Conservation (phyloP, 2,113 vertebrate genomes). For the Odontophorus gujanensis region DNA sequence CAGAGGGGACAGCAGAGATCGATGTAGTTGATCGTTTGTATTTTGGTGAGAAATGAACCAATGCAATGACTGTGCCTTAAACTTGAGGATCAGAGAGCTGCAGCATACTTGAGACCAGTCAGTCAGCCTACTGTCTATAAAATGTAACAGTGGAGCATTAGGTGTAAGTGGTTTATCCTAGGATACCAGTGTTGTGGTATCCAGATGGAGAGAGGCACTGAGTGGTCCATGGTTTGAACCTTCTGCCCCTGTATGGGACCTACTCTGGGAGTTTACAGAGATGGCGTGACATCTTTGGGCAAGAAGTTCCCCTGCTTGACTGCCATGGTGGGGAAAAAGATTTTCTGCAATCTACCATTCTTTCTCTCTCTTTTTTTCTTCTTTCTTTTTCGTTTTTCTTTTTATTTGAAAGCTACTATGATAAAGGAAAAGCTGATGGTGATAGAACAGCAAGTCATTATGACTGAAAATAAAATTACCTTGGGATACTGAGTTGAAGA, state of each 20-base stretch:
- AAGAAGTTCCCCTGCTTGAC: not conserved
- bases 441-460: not conserved
- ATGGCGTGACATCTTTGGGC: no score
- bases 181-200: not conserved
- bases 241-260: not conserved
- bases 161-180: not conserved
- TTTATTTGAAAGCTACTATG: not conserved
- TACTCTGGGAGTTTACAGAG: not conserved
- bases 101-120: not conserved
- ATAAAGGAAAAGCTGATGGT: not conserved
- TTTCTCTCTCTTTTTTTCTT: not conserved
- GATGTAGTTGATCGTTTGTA: not conserved
- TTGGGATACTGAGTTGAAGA: not conserved
- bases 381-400: not conserved
- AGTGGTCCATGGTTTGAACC: not conserved
- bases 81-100: accelerated
- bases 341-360: not conserved
- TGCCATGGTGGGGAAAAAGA: not conserved
- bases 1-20: not conserved
- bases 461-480: slow-evolving; percentile 4
- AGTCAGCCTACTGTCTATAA: not conserved
- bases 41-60: not conserved
- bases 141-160: accelerated
- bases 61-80: not conserved
- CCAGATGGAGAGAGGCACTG: not conserved